Conservation (phyloP, 2,113 vertebrate species). For the Anser brachyrhynchus region DNA sequence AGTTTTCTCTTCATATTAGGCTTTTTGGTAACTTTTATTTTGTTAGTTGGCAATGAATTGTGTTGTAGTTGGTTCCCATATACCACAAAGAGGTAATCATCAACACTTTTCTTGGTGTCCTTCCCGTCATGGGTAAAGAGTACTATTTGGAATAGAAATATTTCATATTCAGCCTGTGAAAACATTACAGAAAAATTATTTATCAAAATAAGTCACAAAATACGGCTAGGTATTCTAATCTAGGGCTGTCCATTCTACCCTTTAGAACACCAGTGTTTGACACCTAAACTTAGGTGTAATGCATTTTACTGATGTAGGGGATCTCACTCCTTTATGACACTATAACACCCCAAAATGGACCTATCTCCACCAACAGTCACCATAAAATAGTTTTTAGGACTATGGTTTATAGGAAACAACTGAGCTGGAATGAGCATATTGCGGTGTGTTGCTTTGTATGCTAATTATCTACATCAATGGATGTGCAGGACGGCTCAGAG, state of each 20-base stretch:
- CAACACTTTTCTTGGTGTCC: rapidly evolving
- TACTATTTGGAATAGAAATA: not conserved
- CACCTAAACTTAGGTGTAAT: not conserved
- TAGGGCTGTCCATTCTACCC: not conserved
- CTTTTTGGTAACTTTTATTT: not conserved
- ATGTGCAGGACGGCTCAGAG: not conserved
- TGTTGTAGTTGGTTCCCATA: not conserved
- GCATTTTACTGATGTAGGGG: not conserved
- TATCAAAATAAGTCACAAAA: not conserved
- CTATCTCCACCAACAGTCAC: not conserved
- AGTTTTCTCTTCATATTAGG: not conserved
- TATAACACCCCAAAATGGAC: not conserved
- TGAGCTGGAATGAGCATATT: slow-evolving; percentile 43
- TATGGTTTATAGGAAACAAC: not conserved
- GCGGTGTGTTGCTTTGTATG: not conserved
- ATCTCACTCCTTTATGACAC: not conserved
- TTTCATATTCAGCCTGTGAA: not conserved
- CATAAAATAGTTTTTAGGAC: slow-evolving; percentile 1
- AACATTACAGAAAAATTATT: not conserved
- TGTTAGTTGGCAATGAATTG: not conserved
- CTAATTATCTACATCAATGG: slow-evolving; percentile 68
- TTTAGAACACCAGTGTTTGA: not conserved
- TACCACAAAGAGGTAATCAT: not conserved
- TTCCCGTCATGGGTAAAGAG: not conserved
- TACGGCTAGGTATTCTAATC: not conserved